phyloP scores from a whole-genome alignment of 1,140 invertebrate species.

The Frieseomelitta varia region DNA sequence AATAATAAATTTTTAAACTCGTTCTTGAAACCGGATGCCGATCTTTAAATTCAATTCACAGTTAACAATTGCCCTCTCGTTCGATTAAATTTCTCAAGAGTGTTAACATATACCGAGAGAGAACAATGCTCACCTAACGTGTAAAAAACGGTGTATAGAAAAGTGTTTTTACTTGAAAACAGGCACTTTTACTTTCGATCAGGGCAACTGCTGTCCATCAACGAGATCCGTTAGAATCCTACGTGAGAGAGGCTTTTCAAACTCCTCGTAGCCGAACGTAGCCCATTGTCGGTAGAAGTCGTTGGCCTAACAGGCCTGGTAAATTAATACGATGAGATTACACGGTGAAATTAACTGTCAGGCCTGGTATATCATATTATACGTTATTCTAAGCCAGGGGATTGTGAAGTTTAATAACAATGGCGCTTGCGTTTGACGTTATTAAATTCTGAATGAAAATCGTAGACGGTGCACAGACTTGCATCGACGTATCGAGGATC shows the following conservation, averaged over 20 bases:
- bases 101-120: too few relatives aligned
- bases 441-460: slow-evolving; percentile 22
- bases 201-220: too few relatives aligned
- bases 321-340: slow-evolving; percentile 25
- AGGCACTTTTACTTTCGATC: not conserved
- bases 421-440: slow-evolving; percentile 1
- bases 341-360: slow-evolving; percentile 6
- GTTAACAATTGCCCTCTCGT: not conserved
- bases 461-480: not conserved
- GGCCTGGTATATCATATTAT: not conserved
- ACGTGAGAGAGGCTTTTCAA: not conserved
- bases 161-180: not conserved
- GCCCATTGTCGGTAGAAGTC: not conserved
- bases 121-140: too few relatives aligned
- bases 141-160: not conserved
- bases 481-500: too few relatives aligned
- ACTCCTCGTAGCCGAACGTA: not conserved
- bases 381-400: not conserved
- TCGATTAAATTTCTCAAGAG: not conserved
- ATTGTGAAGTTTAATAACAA: not conserved
- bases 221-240: not conserved
- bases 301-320: not conserved
- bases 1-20: too few relatives aligned
- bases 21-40: too few relatives aligned
- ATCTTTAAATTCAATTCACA: too few relatives aligned